Base-by-base conservation (phyloP, 2,797 vertebrate species). In the Crypturellus tataupa region DNA sequence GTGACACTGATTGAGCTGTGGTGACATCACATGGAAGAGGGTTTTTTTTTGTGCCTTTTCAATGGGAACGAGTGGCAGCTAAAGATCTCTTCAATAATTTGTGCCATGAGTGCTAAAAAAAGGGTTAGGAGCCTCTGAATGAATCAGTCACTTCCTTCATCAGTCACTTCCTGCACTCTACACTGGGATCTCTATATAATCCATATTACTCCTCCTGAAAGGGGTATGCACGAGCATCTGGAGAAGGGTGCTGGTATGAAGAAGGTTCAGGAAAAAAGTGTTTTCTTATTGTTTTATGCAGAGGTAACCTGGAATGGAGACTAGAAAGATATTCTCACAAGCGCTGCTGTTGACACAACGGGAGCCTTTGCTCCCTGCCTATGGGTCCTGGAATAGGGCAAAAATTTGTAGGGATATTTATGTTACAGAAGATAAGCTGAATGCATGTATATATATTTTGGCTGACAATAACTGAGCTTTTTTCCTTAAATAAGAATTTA, bases 31-130 rank as follows among this genome's bases (percentile, higher is more conserved):
- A 6, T 67, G 65, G 56, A 64, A 76, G 65, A 88, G 58, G 6
- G 12, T 49, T 25, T 23, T 21, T 42, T 40, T 83, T 95, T 93
- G 90, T 85, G 91, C 95, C 73, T 94, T 73, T 87, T 84, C 65
- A 18, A 53, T 51, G 27, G 42, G 49, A 81, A 80, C 62, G 68
- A 96, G 49, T 94, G 93, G 78, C 92, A 96, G 86, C 64, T 94
- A 17, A 94, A 94, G 72, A 87, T 93, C 83, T 94, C 90, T 80
- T 95, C 70, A 91, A 87, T 94, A 67, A 89, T 96, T 96, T 97
- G 94, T 96, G 95, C 97, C 88, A 70, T 5, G 71, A 92, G 53
- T 77, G 95, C 81, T 33, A 70, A 18, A 56, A 72, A 56, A 83
- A 64, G 7, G 3, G 14, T n/a, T 71, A 59, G 59, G 76, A 92